Evolutionary conservation across 2,797 vertebrate species (phyloP).

Genomic region (Prunella strophiata): DNA sequence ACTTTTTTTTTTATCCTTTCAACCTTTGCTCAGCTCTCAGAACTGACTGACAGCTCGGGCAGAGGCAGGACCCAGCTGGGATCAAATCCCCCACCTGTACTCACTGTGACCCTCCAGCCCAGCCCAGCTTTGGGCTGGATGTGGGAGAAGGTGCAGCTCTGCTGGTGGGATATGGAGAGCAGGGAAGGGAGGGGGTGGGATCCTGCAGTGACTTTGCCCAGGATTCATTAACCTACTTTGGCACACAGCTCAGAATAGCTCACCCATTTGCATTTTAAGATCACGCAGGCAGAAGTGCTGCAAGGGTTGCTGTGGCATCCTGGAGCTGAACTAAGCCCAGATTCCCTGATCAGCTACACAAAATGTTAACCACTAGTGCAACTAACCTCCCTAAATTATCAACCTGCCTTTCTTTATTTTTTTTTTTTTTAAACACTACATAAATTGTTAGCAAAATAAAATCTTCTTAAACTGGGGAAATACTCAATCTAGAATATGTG

Average conservation of each 20-base stretch:
- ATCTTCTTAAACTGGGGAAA: background rate
- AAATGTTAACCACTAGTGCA: background rate
- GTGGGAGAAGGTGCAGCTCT: background rate
- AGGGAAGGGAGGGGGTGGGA: background rate
- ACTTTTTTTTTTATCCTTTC: background rate
- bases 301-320: background rate
- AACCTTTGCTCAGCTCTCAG: background rate
- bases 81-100: fast-evolving
- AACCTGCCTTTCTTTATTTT: background rate
- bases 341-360: background rate
- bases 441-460: background rate
- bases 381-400: background rate
- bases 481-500: background rate
- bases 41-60: background rate
- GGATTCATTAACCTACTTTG: background rate
- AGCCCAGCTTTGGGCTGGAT: background rate
- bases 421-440: background rate
- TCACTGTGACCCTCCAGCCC: background rate
- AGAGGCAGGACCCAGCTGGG: background rate
- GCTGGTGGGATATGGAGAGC: background rate
- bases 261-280: background rate
- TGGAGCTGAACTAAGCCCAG: background rate
- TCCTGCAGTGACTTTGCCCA: background rate
- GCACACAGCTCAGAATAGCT: background rate
- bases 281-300: background rate